Evolutionary conservation across 2,797 vertebrate genomes (phyloP).

Genomic region (Brachyrhaphis roseni): DNA sequence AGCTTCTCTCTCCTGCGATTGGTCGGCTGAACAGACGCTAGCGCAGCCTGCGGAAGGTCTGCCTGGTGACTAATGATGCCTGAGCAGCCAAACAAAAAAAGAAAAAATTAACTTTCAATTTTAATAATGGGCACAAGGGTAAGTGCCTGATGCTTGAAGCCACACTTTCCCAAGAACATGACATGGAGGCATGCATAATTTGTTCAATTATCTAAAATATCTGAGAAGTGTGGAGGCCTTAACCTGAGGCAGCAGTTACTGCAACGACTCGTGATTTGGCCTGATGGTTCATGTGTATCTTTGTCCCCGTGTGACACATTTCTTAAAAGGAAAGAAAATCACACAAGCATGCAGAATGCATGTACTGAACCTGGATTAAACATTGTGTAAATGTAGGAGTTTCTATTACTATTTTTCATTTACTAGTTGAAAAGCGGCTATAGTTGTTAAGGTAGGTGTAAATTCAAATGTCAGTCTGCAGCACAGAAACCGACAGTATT

Average conservation of each 20-base stretch:
- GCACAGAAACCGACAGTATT: background rate
- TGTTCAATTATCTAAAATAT: constrained; percentile 80
- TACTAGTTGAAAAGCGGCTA: background rate
- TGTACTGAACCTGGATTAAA: background rate
- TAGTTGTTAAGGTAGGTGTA: background rate
- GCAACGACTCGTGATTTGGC: constrained; percentile 54
- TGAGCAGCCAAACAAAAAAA: constrained; percentile 52
- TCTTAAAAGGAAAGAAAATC: background rate
- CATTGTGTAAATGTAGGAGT: background rate
- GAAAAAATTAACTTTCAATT: constrained; percentile 53
- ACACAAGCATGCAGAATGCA: background rate
- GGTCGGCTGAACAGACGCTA: constrained; percentile 45
- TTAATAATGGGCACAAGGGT: constrained; percentile 66
- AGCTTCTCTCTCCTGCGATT: constrained; percentile 19
- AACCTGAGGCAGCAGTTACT: constrained; percentile 61
- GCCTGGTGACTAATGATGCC: constrained; percentile 69
- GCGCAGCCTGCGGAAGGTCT: constrained; percentile 41
- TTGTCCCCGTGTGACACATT: constrained; percentile 17
- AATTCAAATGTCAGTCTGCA: background rate
- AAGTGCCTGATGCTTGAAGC: constrained; percentile 66
- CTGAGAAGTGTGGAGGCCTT: constrained; percentile 61
- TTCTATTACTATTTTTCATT: background rate
- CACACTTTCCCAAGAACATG: constrained; percentile 63
- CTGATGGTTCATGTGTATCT: constrained; percentile 47
- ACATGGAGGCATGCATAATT: constrained; percentile 68